Evolutionary conservation across 2,888 invertebrate species (phyloP).

Genomic region (Acanthosepion lycidas): DNA sequence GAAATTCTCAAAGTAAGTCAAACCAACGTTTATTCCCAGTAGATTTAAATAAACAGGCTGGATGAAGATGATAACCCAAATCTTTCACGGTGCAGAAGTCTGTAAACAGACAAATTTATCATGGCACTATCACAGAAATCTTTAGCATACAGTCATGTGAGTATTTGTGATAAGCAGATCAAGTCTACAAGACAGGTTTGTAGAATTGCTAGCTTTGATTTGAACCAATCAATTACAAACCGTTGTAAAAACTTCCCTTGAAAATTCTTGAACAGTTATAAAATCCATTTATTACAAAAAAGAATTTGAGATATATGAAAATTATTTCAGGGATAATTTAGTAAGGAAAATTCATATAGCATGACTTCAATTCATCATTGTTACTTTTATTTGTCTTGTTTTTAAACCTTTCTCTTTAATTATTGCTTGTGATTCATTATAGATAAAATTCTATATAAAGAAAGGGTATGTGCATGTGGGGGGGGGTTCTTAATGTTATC

Average conservation of each 20-base stretch:
- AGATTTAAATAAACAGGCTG: slow-evolving; percentile 4
- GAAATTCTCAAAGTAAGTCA: neutral
- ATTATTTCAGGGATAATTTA: too few species aligned
- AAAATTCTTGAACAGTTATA: neutral
- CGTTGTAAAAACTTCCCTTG: neutral
- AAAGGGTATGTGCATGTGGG: too few species aligned
- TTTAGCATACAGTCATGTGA: neutral
- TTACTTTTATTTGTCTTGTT: too few species aligned
- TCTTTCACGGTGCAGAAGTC: neutral
- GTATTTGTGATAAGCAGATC: neutral
- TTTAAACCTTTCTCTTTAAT: too few species aligned
- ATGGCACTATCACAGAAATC: neutral
- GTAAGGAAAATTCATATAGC: too few species aligned
- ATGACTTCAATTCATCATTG: too few species aligned
- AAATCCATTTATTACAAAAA: neutral
- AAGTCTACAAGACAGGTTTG: neutral
- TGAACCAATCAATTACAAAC: neutral
- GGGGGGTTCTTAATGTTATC: too few species aligned
- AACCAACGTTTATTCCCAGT: neutral
- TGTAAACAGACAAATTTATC: neutral
- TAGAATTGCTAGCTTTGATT: neutral
- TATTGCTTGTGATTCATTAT: too few species aligned
- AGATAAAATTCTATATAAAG: too few species aligned
- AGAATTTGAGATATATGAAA: too few species aligned
- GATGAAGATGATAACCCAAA: slow-evolving; percentile 17